Conservation (phyloP, 2,888 invertebrate genomes). For the Calameuta pallipes region DNA sequence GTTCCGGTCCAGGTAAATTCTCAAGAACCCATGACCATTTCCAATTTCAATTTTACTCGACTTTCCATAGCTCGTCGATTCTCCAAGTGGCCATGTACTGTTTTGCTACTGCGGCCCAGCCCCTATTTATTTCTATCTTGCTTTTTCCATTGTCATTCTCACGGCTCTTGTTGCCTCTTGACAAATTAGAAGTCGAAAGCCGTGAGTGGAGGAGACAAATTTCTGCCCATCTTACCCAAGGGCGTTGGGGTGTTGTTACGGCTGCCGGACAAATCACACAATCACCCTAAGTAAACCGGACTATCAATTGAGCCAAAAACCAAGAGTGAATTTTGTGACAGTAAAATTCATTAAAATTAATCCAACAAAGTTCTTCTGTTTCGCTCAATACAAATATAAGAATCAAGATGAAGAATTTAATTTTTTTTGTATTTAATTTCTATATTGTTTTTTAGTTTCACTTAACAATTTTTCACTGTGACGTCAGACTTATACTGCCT, state of each 20-base stretch:
- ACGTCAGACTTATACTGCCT: background rate
- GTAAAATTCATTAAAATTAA: background rate
- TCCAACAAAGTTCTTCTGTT: background rate
- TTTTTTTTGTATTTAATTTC: too few relatives aligned
- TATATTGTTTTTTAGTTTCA: too few relatives aligned
- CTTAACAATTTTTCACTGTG: background rate
- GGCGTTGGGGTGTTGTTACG: background rate
- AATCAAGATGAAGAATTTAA: background rate
- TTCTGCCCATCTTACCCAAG: conserved; percentile 20
- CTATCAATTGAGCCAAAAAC: background rate
- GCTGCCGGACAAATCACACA: background rate
- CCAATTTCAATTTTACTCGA: conserved; percentile 30
- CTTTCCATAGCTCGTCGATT: conserved; percentile 12
- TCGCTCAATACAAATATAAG: background rate
- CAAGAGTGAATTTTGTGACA: background rate
- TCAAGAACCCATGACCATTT: conserved; percentile 22
- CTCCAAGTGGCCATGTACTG: conserved; percentile 3
- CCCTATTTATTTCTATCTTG: background rate
- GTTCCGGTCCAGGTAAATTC: conserved; percentile 24
- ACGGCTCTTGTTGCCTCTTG: conserved; percentile 44
- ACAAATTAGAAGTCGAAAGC: conserved; percentile 50
- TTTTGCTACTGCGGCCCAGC: background rate
- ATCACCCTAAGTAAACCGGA: background rate
- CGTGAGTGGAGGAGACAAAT: conserved; percentile 26
- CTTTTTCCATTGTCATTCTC: background rate